Percentiles rank a stretch among this genome's conserved stretches.
These are phyloP conservation scores for Agriopis aurantiaria DNA, from an alignment of 2,888 invertebrate species.

Conservation along the genomic window DNA sequence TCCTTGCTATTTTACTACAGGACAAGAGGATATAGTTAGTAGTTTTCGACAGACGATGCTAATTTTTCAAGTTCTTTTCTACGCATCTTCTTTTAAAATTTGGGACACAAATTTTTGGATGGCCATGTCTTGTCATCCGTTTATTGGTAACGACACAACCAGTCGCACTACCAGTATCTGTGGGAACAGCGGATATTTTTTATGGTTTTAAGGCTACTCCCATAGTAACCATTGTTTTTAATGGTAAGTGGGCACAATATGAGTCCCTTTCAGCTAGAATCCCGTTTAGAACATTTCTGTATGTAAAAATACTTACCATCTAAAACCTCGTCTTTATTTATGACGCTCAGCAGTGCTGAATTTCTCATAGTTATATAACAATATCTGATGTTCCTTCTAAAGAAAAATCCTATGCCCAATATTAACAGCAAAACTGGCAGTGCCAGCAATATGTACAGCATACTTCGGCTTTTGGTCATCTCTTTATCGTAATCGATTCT, in stretches of 20 bases:
- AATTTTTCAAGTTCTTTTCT: too few species aligned
- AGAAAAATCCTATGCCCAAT: conserved; percentile 54
- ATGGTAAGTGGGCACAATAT: too few species aligned
- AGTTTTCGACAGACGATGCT: too few species aligned
- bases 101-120: too few species aligned
- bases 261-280: too few species aligned
- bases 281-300: too few species aligned
- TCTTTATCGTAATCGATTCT: conserved; percentile 48
- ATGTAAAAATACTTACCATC: conserved; percentile 60
- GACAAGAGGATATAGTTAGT: too few species aligned
- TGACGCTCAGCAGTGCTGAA: conserved; percentile 83
- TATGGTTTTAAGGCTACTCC: neutral
- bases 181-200: too few species aligned
- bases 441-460: conserved; percentile 53
- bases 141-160: too few species aligned
- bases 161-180: too few species aligned
- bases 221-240: neutral
- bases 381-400: conserved; percentile 86
- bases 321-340: conserved; percentile 73
- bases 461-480: conserved; percentile 44
- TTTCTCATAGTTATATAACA: conserved; percentile 86
- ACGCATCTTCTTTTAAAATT: too few species aligned
- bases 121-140: too few species aligned
- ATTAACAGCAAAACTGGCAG: conserved; percentile 60
- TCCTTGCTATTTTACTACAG: neutral